phyloP scores from a whole-genome alignment of 2,888 invertebrate genomes.

The Chrysomela aeneicollis region DNA sequence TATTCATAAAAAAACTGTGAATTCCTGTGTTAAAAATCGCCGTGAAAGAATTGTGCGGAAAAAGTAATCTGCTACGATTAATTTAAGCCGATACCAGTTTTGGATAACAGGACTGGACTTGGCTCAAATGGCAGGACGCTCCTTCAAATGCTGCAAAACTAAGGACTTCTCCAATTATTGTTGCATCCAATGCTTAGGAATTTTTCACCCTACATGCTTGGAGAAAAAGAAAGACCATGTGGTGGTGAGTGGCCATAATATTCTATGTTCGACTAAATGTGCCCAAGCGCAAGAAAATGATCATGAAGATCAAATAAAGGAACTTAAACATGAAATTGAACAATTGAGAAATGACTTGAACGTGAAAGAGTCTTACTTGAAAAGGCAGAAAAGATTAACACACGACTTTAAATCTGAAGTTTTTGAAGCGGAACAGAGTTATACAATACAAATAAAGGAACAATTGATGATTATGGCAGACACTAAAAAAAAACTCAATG shows the following conservation, averaged over 20 bases:
- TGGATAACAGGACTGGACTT: neutral
- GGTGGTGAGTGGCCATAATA: slow-evolving; percentile 1
- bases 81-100: neutral
- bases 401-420: neutral
- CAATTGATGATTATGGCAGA: neutral
- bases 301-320: slow-evolving; percentile 3
- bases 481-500: neutral
- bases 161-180: neutral
- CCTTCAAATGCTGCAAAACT: neutral
- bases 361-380: neutral
- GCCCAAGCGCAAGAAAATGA: neutral
- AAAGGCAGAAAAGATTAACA: neutral
- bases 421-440: slow-evolving; percentile 1
- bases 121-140: neutral
- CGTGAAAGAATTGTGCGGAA: neutral
- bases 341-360: neutral
- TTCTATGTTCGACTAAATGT: neutral
- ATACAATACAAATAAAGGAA: neutral
- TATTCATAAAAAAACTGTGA: too few relatives aligned
- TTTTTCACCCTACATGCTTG: neutral
- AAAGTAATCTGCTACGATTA: neutral
- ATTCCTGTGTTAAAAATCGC: too few relatives aligned
- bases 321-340: slow-evolving; percentile 1
- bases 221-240: slow-evolving; percentile 1
- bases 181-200: neutral